Base-by-base conservation (phyloP, 2,888 invertebrate species). In the Drosophila prolongata region DNA sequence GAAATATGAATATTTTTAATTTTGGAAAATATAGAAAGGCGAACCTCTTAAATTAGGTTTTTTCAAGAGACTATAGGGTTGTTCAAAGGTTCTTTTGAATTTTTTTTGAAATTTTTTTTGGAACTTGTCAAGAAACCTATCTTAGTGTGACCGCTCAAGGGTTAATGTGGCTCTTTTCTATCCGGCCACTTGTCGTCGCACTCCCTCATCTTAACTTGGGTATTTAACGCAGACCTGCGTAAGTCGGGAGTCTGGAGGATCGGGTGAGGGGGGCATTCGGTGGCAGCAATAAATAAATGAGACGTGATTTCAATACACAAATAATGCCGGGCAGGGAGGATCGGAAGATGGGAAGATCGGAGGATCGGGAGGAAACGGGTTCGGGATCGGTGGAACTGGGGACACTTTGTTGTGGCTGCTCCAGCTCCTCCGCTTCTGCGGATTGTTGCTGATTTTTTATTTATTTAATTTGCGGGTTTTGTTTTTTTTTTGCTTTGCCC, bases 231-330 rank as follows among this genome's bases (percentile, higher is more conserved):
- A 83, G 74, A 70, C 62, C 24, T 69, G 80, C 84, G 71, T 80
- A 80, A 83, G 61, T 53, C 61, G 67, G 68, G 61, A 75, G 66
- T 52, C 67, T 54, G 67, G 16, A n/a, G 47, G 44, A 16, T 37
- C 42, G 1, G 24, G 35, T 5, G 19, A 49, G 55, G 44, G 55
- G 57, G 42, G 56, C 56, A 55, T 64, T 77, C 82, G 84, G 82
- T 85, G 77, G 83, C 80, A 88, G 91, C 91, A 92, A 92, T 92
- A 92, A 92, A 92, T 92, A 92, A 92, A 92, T 91, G 91, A 91
- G 91, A 92, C 92, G 92, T 92, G 92, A 91, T 91, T 91, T 92
- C 89, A 92, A 92, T 92, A 91, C 90, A 90, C 91, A 92, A 92
- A 91, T 91, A 91, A 87, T 88, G 85, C 47, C 61, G 47, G 27